These are phyloP conservation scores for Archocentrus centrarchus DNA, from an alignment of 2,113 vertebrate genomes.

Conservation along the genomic window DNA sequence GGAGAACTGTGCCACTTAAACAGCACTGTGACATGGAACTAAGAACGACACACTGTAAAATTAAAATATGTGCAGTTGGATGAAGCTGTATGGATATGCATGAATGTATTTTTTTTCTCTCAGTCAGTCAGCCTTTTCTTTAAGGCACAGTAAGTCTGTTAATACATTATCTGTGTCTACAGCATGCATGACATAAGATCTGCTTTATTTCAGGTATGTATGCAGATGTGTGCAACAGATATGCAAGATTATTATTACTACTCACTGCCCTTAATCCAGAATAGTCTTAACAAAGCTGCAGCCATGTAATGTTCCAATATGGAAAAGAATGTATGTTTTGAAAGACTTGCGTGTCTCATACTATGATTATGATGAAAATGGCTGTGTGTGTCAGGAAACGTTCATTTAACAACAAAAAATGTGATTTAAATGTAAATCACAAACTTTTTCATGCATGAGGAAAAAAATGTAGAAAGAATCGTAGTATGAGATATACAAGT, in stretches of 20 bases:
- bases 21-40: conserved; percentile 3
- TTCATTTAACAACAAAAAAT: background rate
- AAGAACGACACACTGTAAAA: conserved; percentile 20
- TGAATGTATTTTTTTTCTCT: conserved; percentile 23
- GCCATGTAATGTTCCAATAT: background rate
- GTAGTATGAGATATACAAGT: background rate
- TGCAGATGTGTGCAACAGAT: background rate
- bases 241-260: background rate
- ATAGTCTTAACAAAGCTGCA: background rate
- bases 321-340: no score
- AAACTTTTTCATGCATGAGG: background rate
- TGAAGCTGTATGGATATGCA: conserved; percentile 19
- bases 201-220: background rate
- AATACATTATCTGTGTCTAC: background rate
- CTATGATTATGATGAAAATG: no score
- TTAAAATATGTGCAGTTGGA: conserved; percentile 6
- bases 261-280: background rate
- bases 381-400: background rate
- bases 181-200: background rate
- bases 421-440: background rate
- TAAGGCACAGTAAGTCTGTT: conserved; percentile 3
- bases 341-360: no score
- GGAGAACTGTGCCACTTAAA: conserved; percentile 14
- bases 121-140: background rate
- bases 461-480: background rate